Percentiles rank a stretch among this genome's conserved stretches.
These are phyloP conservation scores for Halictus quadricinctus DNA, from an alignment of 2,888 invertebrate genomes.

Conservation along the genomic window DNA sequence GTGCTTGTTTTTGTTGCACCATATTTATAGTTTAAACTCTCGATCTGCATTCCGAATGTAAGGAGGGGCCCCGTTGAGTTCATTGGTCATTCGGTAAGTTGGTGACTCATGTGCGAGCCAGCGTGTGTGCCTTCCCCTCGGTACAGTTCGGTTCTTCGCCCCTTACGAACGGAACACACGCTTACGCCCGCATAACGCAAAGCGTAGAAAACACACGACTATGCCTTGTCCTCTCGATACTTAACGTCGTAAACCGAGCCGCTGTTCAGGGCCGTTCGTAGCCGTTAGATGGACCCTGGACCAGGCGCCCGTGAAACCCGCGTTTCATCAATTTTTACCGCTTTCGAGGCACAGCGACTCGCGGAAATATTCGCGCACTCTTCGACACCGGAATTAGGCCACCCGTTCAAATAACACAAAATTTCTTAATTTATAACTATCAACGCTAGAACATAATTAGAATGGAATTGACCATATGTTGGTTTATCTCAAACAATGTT, in stretches of 20 bases:
- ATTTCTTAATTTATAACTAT: too few species aligned
- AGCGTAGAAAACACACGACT: slow-evolving; percentile 56
- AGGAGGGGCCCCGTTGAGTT: slow-evolving; percentile 67
- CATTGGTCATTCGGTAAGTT: slow-evolving; percentile 78
- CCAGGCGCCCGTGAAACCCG: neutral
- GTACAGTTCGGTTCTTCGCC: slow-evolving; percentile 61
- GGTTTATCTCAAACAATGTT: too few species aligned
- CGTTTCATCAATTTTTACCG: neutral
- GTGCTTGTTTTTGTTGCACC: neutral
- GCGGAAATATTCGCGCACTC: neutral
- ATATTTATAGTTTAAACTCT: slow-evolving; percentile 17
- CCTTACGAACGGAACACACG: slow-evolving; percentile 72
- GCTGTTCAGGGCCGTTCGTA: slow-evolving; percentile 56
- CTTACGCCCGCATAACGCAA: slow-evolving; percentile 76
- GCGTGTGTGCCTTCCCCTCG: slow-evolving; percentile 66
- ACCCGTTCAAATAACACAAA: too few species aligned
- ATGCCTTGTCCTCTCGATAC: slow-evolving; percentile 67
- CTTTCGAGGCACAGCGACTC: neutral
- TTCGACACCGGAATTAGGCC: neutral
- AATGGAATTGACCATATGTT: too few species aligned
- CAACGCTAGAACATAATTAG: too few species aligned
- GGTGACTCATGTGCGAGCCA: slow-evolving; percentile 73
- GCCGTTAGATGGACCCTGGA: neutral
- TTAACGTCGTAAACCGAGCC: slow-evolving; percentile 61
- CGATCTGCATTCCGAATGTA: slow-evolving; percentile 53